Evolutionary conservation across 2,113 vertebrate genomes (phyloP), one percentile per base, ranked within the genome.

Genomic region (Pholis gunnellus): DNA sequence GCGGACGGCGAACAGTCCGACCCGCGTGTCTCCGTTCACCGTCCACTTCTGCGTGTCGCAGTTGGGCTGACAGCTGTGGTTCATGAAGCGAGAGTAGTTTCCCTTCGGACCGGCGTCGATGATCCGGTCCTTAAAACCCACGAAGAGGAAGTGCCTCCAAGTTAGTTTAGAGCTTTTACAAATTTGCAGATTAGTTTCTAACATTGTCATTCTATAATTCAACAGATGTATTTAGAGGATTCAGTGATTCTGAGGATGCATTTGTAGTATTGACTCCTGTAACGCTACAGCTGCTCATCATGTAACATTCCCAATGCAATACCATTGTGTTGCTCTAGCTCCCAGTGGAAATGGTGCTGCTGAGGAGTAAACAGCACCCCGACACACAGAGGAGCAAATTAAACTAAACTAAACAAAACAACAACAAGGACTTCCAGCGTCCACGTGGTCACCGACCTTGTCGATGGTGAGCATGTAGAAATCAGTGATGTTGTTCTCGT

Each of bases 381-480:
- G 64, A 65, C 5, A 22, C 75, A 46, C 84, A 27, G 80, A 0
- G 17, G 91, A 93, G 91, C 90, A 34, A 29, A 10, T 18, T 18
- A 8, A 29, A 10, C 48, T 18, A 8, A 40, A 40, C 5, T 6
- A 40, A 9, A 40, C 7, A 20, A 13, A 29, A n/a, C n/a, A n/a
- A n/a, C n/a, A n/a, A n/a, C n/a, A 14, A 11, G 5, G 0, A 7
- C 4, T 2, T 0, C 13, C 2, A 3, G 0, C 0, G 1, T 22
- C 7, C 2, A 0, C 20, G 5, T 1, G 0, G 38, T 1, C 13
- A 56, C 87, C 8, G 0, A 99, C 98, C 97, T 99, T 99, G 93
- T 99, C 97, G 31, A 99, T 98, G 42, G 98, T 99, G 75, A 99
- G 98, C 98, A 99, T 99, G 92, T 99, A 99, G 92, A 99, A 99